Evolutionary conservation across 2,888 invertebrate species (phyloP), one percentile per base, ranked within the genome.

Genomic region (Fragum sueziense): DNA sequence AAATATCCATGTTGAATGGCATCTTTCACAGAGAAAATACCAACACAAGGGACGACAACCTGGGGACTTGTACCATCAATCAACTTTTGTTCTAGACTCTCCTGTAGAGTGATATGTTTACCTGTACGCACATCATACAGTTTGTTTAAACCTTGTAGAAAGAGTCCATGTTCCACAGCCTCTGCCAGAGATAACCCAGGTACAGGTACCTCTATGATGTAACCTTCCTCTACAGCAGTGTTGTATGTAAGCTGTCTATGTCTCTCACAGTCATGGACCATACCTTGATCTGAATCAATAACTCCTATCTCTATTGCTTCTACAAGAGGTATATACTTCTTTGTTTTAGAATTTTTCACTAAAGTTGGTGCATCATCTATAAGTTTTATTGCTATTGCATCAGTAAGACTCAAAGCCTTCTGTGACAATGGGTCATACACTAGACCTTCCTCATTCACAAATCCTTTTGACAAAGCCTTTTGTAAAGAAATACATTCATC

Each of bases 31-130:
- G 95, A 95, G 92, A 96, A 94, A 14, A 86, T 72, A 51, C 88
- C 88, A 62, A 74, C 76, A 6, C 87, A 84, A 59, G 87, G 82
- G 9, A 88, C 84, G 80, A 87, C 80, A n/a, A 88, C 84, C 68
- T 87, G 87, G 25, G 84, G 86, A 57, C 83, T 82, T 27, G 74
- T 70, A 31, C 76, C 76, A 80, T 87, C 87, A 70, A 87, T 74
- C 31, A 98, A 95, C 75, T 97, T 97, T 85, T 96, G 95, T 68
- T 96, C 95, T 41, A 98, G 95, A 0, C 98, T 98, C 93, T 97
- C 96, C 72, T 95, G 95, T 75, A 99, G 96, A 14, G 95, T 96
- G 17, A 98, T 90, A 7, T 95, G 93, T 86, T 97, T 96, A 62
- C 97, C 97, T 79, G 96, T 95, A 89, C 97, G 95, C 3, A 97